Percentiles rank a stretch among this genome's conserved stretches.
phyloP scores from a whole-genome alignment of 2,113 vertebrate species.

The Pomatostomus ruficeps region DNA sequence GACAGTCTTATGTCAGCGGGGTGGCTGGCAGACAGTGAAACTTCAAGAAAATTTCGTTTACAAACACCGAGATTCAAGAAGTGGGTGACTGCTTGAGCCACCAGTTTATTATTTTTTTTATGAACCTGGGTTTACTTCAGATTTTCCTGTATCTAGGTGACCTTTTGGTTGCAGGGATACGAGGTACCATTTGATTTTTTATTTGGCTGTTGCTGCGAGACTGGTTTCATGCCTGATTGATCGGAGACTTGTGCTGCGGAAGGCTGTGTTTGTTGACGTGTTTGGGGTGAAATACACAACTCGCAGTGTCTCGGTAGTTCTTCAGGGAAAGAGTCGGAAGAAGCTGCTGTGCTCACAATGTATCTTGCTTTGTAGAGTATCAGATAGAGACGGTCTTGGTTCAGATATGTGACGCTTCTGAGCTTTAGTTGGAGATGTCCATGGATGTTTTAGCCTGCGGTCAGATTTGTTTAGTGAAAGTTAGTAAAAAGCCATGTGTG shows the following conservation, averaged over 20 bases:
- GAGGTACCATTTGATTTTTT: conserved; percentile 15
- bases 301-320: not conserved
- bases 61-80: not conserved
- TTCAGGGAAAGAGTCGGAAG: not conserved
- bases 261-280: not conserved
- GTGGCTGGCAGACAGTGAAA: not conserved
- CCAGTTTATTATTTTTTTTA: not conserved
- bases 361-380: not conserved
- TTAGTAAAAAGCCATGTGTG: not conserved
- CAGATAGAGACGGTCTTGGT: not conserved
- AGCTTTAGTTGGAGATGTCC: not conserved
- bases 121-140: not conserved
- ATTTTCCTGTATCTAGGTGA: conserved; percentile 11
- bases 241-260: not conserved
- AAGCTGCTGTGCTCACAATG: not conserved
- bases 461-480: not conserved
- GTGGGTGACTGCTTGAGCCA: not conserved
- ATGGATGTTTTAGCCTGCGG: not conserved
- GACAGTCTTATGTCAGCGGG: not conserved
- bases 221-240: conserved; percentile 23
- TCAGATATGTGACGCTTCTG: accelerated
- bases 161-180: conserved; percentile 48
- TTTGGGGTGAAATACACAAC: not conserved
- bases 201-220: not conserved
- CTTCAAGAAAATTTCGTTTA: not conserved